Evolutionary conservation across 2,888 invertebrate genomes (phyloP), one percentile per base, ranked within the genome.

Genomic region (Tenthredo distinguenda): DNA sequence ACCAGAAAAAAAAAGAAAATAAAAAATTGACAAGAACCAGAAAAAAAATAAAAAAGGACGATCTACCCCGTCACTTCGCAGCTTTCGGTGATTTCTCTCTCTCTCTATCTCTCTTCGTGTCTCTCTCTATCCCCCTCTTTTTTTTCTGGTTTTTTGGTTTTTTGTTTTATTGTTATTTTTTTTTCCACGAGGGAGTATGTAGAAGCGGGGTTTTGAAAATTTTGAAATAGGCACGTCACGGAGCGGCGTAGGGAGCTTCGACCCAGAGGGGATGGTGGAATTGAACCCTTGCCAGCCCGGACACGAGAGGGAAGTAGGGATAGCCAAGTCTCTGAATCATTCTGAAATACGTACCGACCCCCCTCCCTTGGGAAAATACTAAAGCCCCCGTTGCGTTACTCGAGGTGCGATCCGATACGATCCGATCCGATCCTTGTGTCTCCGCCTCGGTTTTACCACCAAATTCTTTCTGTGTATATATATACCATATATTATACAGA

Each of bases 311-410:
- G 55, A 55, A 55, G 85, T 72, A 76, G 86, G 86, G 87, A 86
- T 86, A 87, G 85, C 83, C 37, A 40, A 86, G 85, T 85, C 79
- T 71, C 85, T 86, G 87, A 88, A 88, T 88, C 86, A 87, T 87
- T 84, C 76, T 86, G 86, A 86, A 88, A 87, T 87, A 87, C 86
- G 84, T 84, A 50, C 85, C 26, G 1, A 26, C 26, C 26, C 26
- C 26, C 26, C 26, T 26, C 55, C 85, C 40, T 47, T 83, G 47
- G 55, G 81, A 86, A 77, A 84, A 58, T 62, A 74, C 37, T 15
- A 84, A 86, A 85, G 76, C 82, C 71, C 71, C 71, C 55, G 47
- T 72, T 76, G 71, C 84, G 74, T 72, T 85, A 86, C 58, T 72
- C 43, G 79, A 47, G 18, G 34, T 55, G 43, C 58, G 77, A 21